Conservation (phyloP, 2,113 vertebrate species). For the Gnathonemus echidnorhynchus region DNA sequence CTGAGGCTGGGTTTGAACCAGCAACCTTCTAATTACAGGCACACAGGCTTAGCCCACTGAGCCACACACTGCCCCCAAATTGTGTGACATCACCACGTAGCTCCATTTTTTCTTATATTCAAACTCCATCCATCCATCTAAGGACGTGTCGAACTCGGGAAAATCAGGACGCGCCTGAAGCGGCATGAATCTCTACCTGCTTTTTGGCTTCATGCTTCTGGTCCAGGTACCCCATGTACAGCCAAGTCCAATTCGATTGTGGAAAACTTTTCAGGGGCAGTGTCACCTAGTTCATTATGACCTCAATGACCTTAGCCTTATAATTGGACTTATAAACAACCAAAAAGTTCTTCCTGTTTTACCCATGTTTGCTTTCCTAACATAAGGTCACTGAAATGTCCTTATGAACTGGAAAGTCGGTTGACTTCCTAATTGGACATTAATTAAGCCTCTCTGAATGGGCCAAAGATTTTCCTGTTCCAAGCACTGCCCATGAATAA, state of each 20-base stretch:
- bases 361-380: background rate
- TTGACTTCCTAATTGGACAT: background rate
- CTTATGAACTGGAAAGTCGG: background rate
- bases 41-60: too few relatives aligned
- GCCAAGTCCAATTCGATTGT: background rate
- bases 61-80: too few relatives aligned
- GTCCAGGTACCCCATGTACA: background rate
- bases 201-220: background rate
- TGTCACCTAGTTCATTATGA: background rate
- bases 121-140: background rate
- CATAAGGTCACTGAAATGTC: background rate
- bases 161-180: background rate
- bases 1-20: too few relatives aligned
- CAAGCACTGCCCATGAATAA: background rate
- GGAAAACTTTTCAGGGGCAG: background rate
- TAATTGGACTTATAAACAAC: background rate
- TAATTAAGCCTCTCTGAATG: constrained; percentile 7
- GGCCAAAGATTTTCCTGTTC: background rate
- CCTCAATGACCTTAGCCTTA: background rate
- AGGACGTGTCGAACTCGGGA: background rate
- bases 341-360: background rate
- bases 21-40: too few relatives aligned
- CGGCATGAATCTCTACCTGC: background rate
- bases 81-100: background rate
- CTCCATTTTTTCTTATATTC: background rate